Evolutionary conservation across 2,888 invertebrate genomes (phyloP).

Genomic region (Stenodema calcarata): DNA sequence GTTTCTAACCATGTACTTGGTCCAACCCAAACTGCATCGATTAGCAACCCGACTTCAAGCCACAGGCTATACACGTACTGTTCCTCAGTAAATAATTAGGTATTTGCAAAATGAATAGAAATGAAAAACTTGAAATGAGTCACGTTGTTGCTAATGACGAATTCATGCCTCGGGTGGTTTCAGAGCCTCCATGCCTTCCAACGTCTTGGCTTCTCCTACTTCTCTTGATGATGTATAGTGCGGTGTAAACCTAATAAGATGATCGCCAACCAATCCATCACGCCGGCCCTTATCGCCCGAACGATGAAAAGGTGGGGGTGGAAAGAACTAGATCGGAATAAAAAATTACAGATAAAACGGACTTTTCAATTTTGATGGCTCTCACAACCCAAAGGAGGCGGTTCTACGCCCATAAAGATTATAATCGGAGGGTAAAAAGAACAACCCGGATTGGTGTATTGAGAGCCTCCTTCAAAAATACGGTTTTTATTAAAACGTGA

Average conservation of each 20-base stretch:
- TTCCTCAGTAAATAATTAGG: too few species aligned
- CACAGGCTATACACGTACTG: too few species aligned
- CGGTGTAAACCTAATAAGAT: conserved; percentile 6
- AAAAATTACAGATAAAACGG: conserved; percentile 34
- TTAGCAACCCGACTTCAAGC: too few species aligned
- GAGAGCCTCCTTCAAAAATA: not conserved
- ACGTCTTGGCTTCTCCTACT: not conserved
- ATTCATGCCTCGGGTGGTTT: not conserved
- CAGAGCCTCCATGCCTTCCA: not conserved
- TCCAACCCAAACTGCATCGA: too few species aligned
- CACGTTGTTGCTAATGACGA: too few species aligned
- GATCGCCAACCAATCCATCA: conserved; percentile 32
- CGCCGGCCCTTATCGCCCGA: not conserved
- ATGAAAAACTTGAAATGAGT: too few species aligned
- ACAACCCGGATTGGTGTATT: conserved; percentile 26
- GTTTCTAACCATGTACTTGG: too few species aligned
- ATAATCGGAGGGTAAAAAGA: conserved; percentile 18
- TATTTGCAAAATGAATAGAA: too few species aligned
- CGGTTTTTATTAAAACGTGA: conserved; percentile 44
- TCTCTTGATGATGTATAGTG: not conserved
- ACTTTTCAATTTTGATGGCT: conserved; percentile 40
- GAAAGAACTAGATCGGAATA: conserved; percentile 7
- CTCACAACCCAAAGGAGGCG: not conserved
- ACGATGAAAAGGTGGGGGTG: conserved; percentile 10
- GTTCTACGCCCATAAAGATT: conserved; percentile 28